These are phyloP conservation scores for Chrysolina haemoptera DNA, from an alignment of 2,888 invertebrate genomes.

Conservation along the genomic window DNA sequence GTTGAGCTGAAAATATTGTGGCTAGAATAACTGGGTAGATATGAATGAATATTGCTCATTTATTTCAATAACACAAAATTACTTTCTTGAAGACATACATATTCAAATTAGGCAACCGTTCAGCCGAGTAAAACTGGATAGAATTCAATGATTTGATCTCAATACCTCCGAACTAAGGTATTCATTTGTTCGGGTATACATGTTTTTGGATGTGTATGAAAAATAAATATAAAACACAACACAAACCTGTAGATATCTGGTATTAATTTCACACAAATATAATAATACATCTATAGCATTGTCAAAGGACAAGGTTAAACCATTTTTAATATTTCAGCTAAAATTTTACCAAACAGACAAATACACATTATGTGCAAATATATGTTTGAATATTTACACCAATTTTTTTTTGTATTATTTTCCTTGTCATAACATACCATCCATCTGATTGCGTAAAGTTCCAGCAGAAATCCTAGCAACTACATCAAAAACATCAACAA, in stretches of 20 bases:
- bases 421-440: not conserved
- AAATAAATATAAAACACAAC: conserved; percentile 54
- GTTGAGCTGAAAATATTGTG: conserved; percentile 8
- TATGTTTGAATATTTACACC: conserved; percentile 47
- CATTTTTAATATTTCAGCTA: conserved; percentile 60
- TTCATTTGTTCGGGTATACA: conserved; percentile 6
- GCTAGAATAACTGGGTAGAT: conserved; percentile 33
- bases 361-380: conserved; percentile 48
- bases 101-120: not conserved
- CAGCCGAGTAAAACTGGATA: not conserved
- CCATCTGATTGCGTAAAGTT: conserved; percentile 56
- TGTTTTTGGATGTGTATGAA: conserved; percentile 46
- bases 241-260: conserved; percentile 58
- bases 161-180: not conserved
- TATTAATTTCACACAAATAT: conserved; percentile 65
- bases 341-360: conserved; percentile 56
- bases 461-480: conserved; percentile 61
- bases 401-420: conserved; percentile 18
- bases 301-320: conserved; percentile 66
- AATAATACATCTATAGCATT: conserved; percentile 67
- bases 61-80: conserved; percentile 14
- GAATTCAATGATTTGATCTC: not conserved
- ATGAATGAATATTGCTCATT: conserved; percentile 42
- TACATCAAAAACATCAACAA: conserved; percentile 64
- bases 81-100: not conserved